Conservation (phyloP, 2,797 vertebrate species). For the Ficedula albicollis region DNA sequence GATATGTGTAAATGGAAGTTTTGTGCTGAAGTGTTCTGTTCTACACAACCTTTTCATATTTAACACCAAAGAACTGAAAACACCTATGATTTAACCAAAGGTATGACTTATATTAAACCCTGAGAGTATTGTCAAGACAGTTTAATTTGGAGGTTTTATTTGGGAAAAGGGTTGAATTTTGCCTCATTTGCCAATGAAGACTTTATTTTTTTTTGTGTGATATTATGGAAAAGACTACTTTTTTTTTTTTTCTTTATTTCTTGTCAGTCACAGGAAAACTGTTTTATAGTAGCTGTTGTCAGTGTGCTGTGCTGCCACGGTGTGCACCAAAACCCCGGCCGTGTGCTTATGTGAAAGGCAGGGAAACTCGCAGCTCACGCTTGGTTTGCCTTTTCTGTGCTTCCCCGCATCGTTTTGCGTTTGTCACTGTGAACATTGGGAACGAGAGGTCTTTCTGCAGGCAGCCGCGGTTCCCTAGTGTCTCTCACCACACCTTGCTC, state of each 20-base stretch:
- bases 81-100: neutral
- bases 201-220: neutral
- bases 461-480: accelerated
- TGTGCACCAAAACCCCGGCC: neutral
- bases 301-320: neutral
- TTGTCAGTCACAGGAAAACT: neutral
- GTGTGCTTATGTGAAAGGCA: neutral
- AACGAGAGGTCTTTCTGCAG: neutral
- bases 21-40: neutral
- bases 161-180: neutral
- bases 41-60: neutral
- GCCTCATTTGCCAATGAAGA: neutral
- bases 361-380: neutral
- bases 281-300: neutral
- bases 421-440: neutral
- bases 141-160: neutral
- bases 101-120: neutral
- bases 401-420: neutral
- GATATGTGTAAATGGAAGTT: neutral
- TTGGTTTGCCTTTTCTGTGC: neutral
- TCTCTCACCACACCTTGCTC: neutral
- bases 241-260: neutral
- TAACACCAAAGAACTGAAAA: neutral
- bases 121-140: neutral
- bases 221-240: neutral